These are phyloP conservation scores for Drosophila kohkoa DNA, from an alignment of 1,140 invertebrate genomes.

Conservation along the genomic window DNA sequence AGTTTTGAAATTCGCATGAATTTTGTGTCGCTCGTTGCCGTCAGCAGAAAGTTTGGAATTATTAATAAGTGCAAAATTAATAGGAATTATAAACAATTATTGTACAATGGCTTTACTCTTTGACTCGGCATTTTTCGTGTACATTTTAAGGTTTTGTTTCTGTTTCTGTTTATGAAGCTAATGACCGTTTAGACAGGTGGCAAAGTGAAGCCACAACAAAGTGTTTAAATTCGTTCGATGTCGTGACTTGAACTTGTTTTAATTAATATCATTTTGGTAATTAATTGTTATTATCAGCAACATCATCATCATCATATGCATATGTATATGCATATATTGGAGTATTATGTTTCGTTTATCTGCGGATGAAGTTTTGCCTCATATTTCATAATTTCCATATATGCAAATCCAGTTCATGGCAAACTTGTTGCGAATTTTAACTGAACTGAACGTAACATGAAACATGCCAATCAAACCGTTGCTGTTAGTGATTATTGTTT, in stretches of 20 bases:
- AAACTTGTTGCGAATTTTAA: conserved; percentile 48
- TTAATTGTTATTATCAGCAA: conserved; percentile 38
- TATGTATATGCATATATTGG: neutral
- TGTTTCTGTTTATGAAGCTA: conserved; percentile 22
- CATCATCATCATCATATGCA: conserved; percentile 5
- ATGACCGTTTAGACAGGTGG: conserved; percentile 53
- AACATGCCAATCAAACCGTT: conserved; percentile 53
- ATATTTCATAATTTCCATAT: conserved; percentile 34
- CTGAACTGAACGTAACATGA: conserved; percentile 21
- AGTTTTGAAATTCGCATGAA: conserved; percentile 54
- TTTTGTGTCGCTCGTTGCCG: conserved; percentile 31
- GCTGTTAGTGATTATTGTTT: conserved; percentile 74
- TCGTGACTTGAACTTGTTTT: conserved; percentile 22
- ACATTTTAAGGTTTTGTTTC: conserved; percentile 35
- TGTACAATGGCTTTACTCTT: conserved; percentile 21
- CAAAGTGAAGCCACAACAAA: neutral
- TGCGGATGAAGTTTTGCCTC: conserved; percentile 18
- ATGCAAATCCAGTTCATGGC: conserved; percentile 70
- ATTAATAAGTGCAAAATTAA: conserved; percentile 68
- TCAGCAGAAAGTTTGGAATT: conserved; percentile 59
- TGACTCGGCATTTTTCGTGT: conserved; percentile 32
- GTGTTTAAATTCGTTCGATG: neutral
- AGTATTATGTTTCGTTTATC: conserved; percentile 14
- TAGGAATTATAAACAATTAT: conserved; percentile 59
- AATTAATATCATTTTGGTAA: conserved; percentile 29